These are phyloP conservation scores for Microctonus brassicae DNA, from an alignment of 2,888 invertebrate genomes.

Conservation along the genomic window DNA sequence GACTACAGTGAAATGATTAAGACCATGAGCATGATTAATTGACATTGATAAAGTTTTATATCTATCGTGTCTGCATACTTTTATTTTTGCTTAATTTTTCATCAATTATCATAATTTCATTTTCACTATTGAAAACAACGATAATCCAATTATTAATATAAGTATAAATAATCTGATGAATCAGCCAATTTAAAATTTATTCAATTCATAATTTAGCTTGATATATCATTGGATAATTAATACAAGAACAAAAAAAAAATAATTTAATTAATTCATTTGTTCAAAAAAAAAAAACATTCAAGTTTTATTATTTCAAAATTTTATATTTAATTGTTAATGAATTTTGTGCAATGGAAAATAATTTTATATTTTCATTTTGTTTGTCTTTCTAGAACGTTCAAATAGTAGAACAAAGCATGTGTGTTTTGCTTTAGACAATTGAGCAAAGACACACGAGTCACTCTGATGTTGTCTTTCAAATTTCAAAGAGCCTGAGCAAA, in stretches of 20 bases:
- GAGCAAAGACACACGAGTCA: not conserved
- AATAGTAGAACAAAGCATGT: not conserved
- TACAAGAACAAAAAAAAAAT: no score
- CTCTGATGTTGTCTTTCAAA: not conserved
- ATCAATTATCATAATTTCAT: not conserved
- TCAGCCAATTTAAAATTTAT: no score
- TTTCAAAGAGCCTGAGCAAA: constrained; percentile 20
- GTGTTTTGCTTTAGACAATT: not conserved
- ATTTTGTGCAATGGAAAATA: no score
- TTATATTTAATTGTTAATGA: no score
- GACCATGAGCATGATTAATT: constrained; percentile 25
- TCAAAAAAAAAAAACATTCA: no score
- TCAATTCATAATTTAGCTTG: no score
- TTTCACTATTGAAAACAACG: no score
- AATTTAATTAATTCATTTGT: no score
- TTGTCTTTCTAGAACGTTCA: not conserved
- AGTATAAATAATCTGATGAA: no score
- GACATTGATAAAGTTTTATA: not conserved
- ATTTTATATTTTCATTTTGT: not conserved
- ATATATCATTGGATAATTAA: no score
- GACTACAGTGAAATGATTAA: constrained; percentile 11
- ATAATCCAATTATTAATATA: no score
- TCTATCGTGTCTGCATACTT: not conserved
- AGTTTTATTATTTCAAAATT: no score
- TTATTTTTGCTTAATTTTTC: not conserved